These are phyloP conservation scores for Leucania comma DNA, from an alignment of 2,888 invertebrate species.

Conservation along the genomic window DNA sequence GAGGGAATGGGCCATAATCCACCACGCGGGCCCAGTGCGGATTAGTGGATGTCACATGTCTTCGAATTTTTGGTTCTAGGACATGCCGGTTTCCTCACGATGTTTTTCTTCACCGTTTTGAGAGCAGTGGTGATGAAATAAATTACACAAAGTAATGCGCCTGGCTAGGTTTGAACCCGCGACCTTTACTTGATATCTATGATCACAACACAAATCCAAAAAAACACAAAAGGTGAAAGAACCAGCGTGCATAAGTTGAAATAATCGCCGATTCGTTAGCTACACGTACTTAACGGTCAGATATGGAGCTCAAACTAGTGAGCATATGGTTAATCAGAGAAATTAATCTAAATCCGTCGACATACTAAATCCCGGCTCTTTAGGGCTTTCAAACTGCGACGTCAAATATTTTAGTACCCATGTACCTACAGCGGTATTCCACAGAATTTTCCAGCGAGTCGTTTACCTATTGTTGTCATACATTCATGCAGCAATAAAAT, in stretches of 20 bases:
- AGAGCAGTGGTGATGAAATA: no score
- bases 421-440: slow-evolving; percentile 1
- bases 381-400: slow-evolving; percentile 15
- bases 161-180: no score
- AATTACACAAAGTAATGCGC: no score
- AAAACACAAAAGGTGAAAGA: background rate
- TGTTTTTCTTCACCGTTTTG: no score
- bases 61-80: no score
- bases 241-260: background rate
- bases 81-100: no score
- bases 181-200: no score
- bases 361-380: slow-evolving; percentile 30
- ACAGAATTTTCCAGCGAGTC: slow-evolving; percentile 4
- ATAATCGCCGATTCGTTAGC: background rate
- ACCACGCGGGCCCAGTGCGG: no score
- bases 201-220: no score
- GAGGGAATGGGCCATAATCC: no score
- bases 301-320: slow-evolving; percentile 3
- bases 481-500: slow-evolving; percentile 23
- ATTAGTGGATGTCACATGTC: no score
- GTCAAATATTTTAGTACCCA: slow-evolving; percentile 10
- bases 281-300: background rate
- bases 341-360: slow-evolving; percentile 36
- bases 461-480: slow-evolving; percentile 2
- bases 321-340: slow-evolving; percentile 16